phyloP scores from a whole-genome alignment of 2,888 invertebrate genomes.

The Therioaphis trifolii region DNA sequence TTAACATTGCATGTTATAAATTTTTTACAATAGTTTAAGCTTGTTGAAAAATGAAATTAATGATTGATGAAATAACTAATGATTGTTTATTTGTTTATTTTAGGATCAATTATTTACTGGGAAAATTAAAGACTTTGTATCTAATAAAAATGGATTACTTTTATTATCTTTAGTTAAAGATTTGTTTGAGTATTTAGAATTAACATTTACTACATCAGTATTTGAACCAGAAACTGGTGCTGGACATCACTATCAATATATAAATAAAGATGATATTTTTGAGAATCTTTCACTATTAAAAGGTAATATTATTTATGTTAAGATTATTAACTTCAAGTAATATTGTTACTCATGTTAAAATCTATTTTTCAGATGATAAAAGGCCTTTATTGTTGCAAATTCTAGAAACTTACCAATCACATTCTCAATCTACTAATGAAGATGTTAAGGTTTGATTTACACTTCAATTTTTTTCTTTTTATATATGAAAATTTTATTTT shows the following conservation, averaged over 20 bases:
- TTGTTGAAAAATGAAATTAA: too few relatives aligned
- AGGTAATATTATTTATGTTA: constrained; percentile 3
- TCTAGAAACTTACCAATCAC: constrained; percentile 28
- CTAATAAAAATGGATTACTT: constrained; percentile 73
- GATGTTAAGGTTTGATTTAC: constrained; percentile 14
- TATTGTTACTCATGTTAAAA: neutral
- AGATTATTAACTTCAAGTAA: too few relatives aligned
- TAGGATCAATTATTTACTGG: constrained; percentile 64
- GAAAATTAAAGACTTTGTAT: constrained; percentile 72
- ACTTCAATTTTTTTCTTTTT: neutral
- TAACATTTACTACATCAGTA: constrained; percentile 83
- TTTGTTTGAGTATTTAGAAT: constrained; percentile 83
- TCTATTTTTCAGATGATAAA: constrained; percentile 33
- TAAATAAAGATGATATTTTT: constrained; percentile 70
- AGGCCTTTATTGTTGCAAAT: constrained; percentile 50
- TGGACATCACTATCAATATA: constrained; percentile 75
- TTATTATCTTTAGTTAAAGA: constrained; percentile 79
- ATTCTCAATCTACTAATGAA: constrained; percentile 13
- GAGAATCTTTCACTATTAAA: constrained; percentile 29
- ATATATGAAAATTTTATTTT: neutral
- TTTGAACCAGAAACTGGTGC: constrained; percentile 84
- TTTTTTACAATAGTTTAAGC: too few relatives aligned
- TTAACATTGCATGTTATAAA: too few relatives aligned
- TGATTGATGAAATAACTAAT: constrained; percentile 65
- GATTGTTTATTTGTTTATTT: constrained; percentile 63